A percentile compares a stretch with the other conserved stretches of the same genome.
These are phyloP conservation scores for Ailuropoda melanoleuca DNA, from an alignment of 2,113 vertebrate species.

Conservation along the genomic window DNA sequence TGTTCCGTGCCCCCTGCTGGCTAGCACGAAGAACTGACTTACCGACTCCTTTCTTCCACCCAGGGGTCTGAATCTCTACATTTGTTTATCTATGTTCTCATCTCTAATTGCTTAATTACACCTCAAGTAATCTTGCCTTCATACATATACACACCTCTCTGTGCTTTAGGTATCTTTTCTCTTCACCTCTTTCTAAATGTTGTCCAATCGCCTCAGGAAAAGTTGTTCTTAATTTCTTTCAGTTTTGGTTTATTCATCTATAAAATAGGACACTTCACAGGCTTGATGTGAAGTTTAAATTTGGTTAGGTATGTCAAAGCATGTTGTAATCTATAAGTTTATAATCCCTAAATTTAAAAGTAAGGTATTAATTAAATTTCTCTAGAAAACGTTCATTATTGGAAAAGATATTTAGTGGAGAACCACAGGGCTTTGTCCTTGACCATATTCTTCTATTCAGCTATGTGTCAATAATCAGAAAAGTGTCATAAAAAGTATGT, in stretches of 20 bases:
- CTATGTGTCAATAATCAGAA: neutral
- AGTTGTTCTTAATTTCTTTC: neutral
- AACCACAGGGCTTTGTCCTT: neutral
- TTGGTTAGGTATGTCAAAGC: neutral
- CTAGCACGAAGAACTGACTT: neutral
- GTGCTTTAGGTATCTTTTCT: neutral
- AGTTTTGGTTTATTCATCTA: neutral
- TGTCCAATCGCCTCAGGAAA: neutral
- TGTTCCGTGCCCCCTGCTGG: constrained; percentile 44
- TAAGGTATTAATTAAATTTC: neutral
- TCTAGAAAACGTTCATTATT: constrained; percentile 19
- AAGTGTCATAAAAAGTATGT: neutral
- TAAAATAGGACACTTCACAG: neutral
- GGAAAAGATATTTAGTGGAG: neutral
- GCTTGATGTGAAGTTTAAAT: neutral
- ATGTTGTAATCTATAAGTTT: neutral
- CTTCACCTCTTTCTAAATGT: constrained; percentile 2
- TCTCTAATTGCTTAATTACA: neutral
- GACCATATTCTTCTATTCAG: constrained; percentile 1
- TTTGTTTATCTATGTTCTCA: neutral
- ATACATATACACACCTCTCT: neutral
- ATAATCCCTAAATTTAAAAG: neutral
- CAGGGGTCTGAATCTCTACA: neutral
- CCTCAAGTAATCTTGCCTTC: neutral
- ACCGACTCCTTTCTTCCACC: neutral